Evolutionary conservation across 2,113 vertebrate species (phyloP).

Genomic region (Asarcornis scutulata): DNA sequence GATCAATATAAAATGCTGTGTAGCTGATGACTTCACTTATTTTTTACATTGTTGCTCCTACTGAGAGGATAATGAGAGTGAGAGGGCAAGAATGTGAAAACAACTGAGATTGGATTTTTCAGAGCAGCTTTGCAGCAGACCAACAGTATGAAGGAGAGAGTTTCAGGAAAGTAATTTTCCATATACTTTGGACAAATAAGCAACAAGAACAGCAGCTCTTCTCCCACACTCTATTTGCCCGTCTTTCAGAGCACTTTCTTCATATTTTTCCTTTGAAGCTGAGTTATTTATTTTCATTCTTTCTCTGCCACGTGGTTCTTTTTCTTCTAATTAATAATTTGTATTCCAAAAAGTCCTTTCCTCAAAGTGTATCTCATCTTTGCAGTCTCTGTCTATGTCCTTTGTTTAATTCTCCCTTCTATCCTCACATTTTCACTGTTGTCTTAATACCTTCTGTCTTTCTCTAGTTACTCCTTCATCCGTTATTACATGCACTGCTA

Average conservation of each 20-base stretch:
- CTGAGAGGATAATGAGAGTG: background rate
- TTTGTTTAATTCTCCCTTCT: background rate
- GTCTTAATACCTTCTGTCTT: background rate
- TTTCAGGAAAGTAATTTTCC: background rate
- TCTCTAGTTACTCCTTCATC: background rate
- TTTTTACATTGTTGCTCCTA: background rate
- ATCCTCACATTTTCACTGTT: background rate
- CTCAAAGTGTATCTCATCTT: background rate
- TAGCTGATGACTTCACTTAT: background rate
- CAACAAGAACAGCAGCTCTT: background rate
- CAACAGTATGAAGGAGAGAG: background rate
- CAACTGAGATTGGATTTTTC: background rate
- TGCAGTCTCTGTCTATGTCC: background rate
- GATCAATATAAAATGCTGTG: slow-evolving; percentile 33
- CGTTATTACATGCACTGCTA: background rate
- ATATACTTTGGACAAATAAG: background rate
- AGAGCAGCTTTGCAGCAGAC: background rate
- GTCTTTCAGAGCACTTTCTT: background rate
- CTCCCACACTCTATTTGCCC: background rate
- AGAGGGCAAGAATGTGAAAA: slow-evolving; percentile 2
- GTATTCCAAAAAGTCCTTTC: background rate
- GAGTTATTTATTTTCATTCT: background rate
- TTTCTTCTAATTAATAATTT: background rate
- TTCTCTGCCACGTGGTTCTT: background rate
- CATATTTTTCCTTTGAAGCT: background rate